Evolutionary conservation across 2,797 vertebrate genomes (phyloP).

Genomic region (Coreius guichenoti): DNA sequence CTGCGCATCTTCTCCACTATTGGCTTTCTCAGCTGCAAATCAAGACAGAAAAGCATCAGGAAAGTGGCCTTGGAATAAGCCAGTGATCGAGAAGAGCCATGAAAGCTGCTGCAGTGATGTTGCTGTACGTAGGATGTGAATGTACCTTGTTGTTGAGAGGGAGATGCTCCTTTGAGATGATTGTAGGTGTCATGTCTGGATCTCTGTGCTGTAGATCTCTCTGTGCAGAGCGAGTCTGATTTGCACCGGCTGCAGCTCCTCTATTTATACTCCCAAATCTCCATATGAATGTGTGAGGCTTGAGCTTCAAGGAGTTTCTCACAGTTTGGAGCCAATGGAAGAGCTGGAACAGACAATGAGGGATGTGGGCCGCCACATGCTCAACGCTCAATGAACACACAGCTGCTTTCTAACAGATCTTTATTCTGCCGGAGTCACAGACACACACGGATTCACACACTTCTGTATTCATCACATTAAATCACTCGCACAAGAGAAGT

Average conservation of each 20-base stretch:
- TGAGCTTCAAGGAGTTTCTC: conserved; percentile 80
- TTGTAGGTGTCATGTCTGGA: conserved; percentile 78
- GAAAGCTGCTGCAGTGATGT: conserved; percentile 10
- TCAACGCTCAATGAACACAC: neutral
- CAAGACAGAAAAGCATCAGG: neutral
- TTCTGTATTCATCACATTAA: conserved; percentile 71
- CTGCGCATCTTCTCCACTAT: conserved; percentile 63
- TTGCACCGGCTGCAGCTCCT: conserved; percentile 64
- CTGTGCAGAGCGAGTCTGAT: conserved; percentile 67
- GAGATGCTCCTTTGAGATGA: conserved; percentile 70
- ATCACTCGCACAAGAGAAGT: conserved; percentile 74
- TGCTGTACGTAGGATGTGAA: neutral
- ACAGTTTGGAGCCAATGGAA: conserved; percentile 87
- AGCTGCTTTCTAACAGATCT: neutral
- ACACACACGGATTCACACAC: conserved; percentile 80
- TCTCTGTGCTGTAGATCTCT: conserved; percentile 70
- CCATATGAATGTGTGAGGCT: conserved; percentile 86
- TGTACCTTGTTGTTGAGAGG: conserved; percentile 60
- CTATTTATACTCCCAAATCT: conserved; percentile 82
- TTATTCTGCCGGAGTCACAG: conserved; percentile 65
- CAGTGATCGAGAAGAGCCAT: neutral
- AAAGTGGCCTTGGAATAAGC: neutral
- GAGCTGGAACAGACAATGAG: conserved; percentile 66
- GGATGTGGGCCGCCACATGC: conserved; percentile 20
- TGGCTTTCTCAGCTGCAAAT: conserved; percentile 49